phyloP scores from a whole-genome alignment of 2,113 vertebrate species.

The Butorides virescens region DNA sequence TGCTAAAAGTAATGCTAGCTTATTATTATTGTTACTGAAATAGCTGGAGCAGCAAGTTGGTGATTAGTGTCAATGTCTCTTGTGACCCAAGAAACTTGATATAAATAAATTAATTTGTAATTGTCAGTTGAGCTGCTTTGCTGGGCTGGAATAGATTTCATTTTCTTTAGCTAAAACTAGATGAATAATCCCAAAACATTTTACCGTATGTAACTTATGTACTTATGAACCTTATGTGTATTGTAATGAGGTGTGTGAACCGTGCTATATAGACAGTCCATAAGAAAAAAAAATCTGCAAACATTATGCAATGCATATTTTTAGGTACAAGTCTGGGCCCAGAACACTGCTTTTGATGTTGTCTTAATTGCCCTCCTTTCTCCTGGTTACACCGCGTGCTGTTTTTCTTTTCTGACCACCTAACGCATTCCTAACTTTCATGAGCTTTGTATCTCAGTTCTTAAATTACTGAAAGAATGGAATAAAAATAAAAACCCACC shows the following conservation, averaged over 20 bases:
- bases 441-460: conserved; percentile 35
- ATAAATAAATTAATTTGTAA: conserved; percentile 17
- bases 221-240: neutral
- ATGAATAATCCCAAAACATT: neutral
- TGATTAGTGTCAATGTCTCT: conserved; percentile 16
- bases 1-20: neutral
- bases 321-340: neutral
- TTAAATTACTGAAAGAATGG: conserved; percentile 45
- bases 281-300: neutral
- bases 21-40: neutral
- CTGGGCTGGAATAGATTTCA: neutral
- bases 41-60: conserved; percentile 5
- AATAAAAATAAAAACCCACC: neutral
- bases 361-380: neutral
- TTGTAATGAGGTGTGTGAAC: neutral
- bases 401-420: conserved; percentile 6
- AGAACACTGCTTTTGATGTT: neutral
- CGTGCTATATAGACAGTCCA: neutral
- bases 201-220: neutral
- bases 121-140: neutral
- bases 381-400: neutral
- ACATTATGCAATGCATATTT: neutral
- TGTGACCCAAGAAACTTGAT: neutral
- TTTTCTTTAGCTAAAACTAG: neutral
- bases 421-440: conserved; percentile 20